These are phyloP conservation scores for Trachymyrmex cornetzi DNA, from an alignment of 1,140 invertebrate species.

Conservation along the genomic window DNA sequence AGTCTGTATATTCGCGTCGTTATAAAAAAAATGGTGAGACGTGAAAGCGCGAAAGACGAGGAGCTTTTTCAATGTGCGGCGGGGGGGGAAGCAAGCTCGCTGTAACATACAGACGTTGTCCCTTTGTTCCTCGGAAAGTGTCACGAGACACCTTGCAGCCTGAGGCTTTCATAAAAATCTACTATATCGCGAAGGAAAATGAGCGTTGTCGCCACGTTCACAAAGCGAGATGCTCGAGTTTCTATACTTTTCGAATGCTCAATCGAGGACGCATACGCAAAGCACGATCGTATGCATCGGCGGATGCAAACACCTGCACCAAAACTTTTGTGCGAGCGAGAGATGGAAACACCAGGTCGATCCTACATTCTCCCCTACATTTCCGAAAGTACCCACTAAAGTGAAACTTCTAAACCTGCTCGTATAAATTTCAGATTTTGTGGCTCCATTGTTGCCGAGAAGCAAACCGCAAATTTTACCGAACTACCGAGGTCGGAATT, in stretches of 20 bases:
- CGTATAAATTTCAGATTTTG: constrained; percentile 65
- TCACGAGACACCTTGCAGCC: constrained; percentile 50
- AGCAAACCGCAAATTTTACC: constrained; percentile 54
- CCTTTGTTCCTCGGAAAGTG: constrained; percentile 35
- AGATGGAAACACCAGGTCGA: constrained; percentile 50
- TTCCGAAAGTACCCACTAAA: constrained; percentile 43
- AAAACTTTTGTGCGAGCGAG: constrained; percentile 37
- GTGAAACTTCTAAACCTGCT: constrained; percentile 57
- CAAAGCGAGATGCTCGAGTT: constrained; percentile 28
- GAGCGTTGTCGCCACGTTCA: constrained; percentile 41
- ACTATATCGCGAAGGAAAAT: neutral
- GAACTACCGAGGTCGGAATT: constrained; percentile 32
- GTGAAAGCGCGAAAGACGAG: constrained; percentile 48
- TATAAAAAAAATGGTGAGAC: constrained; percentile 15
- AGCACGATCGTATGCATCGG: constrained; percentile 41
- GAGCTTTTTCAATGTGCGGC: constrained; percentile 52
- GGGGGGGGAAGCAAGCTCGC: constrained; percentile 57
- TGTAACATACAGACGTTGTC: constrained; percentile 51
- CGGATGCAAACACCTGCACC: constrained; percentile 32
- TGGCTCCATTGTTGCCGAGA: constrained; percentile 51
- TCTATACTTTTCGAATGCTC: constrained; percentile 45
- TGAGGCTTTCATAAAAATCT: constrained; percentile 57
- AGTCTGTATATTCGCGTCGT: neutral
- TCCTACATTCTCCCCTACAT: constrained; percentile 5
- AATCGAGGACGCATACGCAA: constrained; percentile 35